Evolutionary conservation across 2,888 invertebrate species (phyloP), one percentile per base, ranked within the genome.

Genomic region (Biston stratarius): DNA sequence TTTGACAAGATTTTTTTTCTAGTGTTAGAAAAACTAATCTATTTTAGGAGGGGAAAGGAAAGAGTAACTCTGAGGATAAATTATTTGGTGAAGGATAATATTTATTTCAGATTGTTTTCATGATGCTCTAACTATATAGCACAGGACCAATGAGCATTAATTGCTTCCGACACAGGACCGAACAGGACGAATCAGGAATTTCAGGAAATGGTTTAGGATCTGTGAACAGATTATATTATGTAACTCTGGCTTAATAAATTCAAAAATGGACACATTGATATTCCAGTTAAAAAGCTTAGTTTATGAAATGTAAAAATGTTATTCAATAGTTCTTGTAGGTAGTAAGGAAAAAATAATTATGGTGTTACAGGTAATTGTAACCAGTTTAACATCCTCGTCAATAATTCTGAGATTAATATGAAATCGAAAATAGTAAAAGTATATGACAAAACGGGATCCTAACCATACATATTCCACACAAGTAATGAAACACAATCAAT

Each of bases 401-500:
- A 45, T n/a, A 40, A 24, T 38, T 40, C 24, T 53, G 11, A 52
- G 0, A 53, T 15, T 5, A 40, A 15, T 51, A 44, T 36, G 15
- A 57, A 57, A 51, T 36, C 12, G 34, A 36, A 36, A 36, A 40
- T 40, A 33, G 38, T 51, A 51, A 15, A 55, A 34, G 24, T 51
- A 49, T 5, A 24, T 36, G 11, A 44, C 42, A 56, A 34, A 56
- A 51, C 44, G 36, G 3, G 44, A 51, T 57, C 11, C 10, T 36
- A 44, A 5, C 11, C 40, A 55, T 6, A 24, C 24, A 51, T 40
- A 55, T n/a, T 36, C 33, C 7, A 36, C 38, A 33, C 42, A 34
- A 49, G 45, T 64, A 53, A 64, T 47, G 12, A 56, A 45, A 53
- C 47, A 55, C 10, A 52, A 45, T 14, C 56, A 56, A 57, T 57